These are phyloP conservation scores for Dendrolimus houi DNA, from an alignment of 2,888 invertebrate species.

Conservation along the genomic window DNA sequence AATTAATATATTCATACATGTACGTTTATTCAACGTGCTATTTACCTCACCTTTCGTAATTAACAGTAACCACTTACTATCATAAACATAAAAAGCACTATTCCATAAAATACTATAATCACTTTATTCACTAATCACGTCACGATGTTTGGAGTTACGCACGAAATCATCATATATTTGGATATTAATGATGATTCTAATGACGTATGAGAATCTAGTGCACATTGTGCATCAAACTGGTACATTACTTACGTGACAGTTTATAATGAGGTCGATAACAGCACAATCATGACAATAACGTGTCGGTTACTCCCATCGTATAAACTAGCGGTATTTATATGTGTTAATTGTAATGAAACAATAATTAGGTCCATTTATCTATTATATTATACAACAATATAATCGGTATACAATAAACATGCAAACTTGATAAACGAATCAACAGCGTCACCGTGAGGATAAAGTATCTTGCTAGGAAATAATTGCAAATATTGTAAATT, in stretches of 20 bases:
- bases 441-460: background rate
- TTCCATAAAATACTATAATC: no score
- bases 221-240: no score
- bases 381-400: background rate
- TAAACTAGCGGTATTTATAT: background rate
- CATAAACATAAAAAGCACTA: no score
- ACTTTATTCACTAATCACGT: no score
- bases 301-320: background rate
- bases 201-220: no score
- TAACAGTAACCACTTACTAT: no score
- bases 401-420: background rate
- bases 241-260: background rate
- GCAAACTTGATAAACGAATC: background rate
- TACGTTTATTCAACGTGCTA: no score
- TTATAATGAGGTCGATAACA: slow-evolving; percentile 18
- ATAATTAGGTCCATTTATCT: background rate
- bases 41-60: no score
- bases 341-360: background rate
- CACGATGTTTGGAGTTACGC: no score
- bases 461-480: background rate
- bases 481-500: no score
- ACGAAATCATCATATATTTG: background rate
- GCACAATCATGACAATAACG: slow-evolving; percentile 18
- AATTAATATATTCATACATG: no score
- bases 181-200: slow-evolving; percentile 1